Percentiles rank a stretch among this genome's conserved stretches.
Evolutionary conservation across 2,888 invertebrate genomes (phyloP).

Genomic region (Chesias legatella): DNA sequence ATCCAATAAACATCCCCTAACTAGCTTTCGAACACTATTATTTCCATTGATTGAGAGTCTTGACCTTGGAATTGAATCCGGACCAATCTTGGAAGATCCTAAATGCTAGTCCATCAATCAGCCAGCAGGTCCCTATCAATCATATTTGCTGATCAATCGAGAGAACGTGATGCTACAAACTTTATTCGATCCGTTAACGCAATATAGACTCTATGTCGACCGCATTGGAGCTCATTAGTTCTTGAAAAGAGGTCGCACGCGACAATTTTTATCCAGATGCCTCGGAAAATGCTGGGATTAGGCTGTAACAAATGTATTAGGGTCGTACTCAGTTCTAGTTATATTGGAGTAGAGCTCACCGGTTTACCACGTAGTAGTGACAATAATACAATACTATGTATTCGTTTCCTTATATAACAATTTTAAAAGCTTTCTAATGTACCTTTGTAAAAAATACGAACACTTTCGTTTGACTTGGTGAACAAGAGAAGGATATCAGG

Average conservation of each 20-base stretch:
- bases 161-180: slow-evolving; percentile 37
- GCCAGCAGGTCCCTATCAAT: slow-evolving; percentile 32
- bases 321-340: background rate
- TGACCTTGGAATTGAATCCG: slow-evolving; percentile 27
- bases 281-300: slow-evolving; percentile 12
- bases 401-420: no score
- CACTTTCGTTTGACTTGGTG: no score
- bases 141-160: slow-evolving; percentile 46
- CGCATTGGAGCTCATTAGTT: background rate
- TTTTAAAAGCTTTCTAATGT: no score
- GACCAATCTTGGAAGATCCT: slow-evolving; percentile 20
- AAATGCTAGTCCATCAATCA: slow-evolving; percentile 35
- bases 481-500: no score
- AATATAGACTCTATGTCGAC: background rate
- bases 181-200: slow-evolving; percentile 10
- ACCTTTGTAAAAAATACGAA: no score
- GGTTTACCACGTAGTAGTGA: no score
- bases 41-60: slow-evolving; percentile 14
- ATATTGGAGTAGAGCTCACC: no score
- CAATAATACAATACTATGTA: no score
- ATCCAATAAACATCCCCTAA: background rate
- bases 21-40: slow-evolving; percentile 1
- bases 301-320: slow-evolving; percentile 6
- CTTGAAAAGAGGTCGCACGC: background rate
- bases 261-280: slow-evolving; percentile 1